phyloP scores from a whole-genome alignment of 2,888 invertebrate genomes.

The Exephanes ischioxanthus region DNA sequence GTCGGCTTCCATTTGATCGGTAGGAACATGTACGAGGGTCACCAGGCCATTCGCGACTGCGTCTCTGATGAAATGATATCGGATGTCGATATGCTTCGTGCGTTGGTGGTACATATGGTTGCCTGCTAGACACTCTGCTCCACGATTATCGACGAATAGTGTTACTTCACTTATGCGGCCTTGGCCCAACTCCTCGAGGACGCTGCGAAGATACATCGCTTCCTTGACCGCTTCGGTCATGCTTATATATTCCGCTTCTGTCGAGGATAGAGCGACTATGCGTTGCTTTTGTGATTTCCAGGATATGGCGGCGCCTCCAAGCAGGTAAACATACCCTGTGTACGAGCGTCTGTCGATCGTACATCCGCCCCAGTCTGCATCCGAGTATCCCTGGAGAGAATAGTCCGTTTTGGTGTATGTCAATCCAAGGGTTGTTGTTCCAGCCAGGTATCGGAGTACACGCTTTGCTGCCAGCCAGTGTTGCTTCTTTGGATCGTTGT shows the following conservation, averaged over 20 bases:
- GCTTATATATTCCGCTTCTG: neutral
- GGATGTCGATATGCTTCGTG: slow-evolving; percentile 50
- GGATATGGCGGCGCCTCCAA: slow-evolving; percentile 34
- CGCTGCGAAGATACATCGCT: slow-evolving; percentile 10
- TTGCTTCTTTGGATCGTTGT: neutral
- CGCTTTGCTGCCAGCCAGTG: slow-evolving; percentile 59
- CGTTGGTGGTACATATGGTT: slow-evolving; percentile 21
- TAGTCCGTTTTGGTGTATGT: slow-evolving; percentile 39
- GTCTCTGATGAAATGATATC: slow-evolving; percentile 41
- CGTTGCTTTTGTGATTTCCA: slow-evolving; percentile 68
- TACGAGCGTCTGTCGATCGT: slow-evolving; percentile 41
- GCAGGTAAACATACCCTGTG: slow-evolving; percentile 43
- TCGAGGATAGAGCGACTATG: slow-evolving; percentile 49
- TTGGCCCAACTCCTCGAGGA: slow-evolving; percentile 27
- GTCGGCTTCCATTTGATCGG: slow-evolving; percentile 27
- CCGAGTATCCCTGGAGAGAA: slow-evolving; percentile 49
- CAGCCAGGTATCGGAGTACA: slow-evolving; percentile 59
- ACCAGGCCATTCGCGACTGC: slow-evolving; percentile 9
- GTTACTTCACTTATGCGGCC: neutral
- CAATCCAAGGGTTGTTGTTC: slow-evolving; percentile 34
- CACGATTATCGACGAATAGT: slow-evolving; percentile 40
- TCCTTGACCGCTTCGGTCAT: slow-evolving; percentile 46
- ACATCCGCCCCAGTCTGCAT: slow-evolving; percentile 63
- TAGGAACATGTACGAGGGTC: slow-evolving; percentile 24
- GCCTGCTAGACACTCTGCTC: slow-evolving; percentile 30